Conservation (phyloP, 2,113 vertebrate genomes). For the Gambusia affinis region DNA sequence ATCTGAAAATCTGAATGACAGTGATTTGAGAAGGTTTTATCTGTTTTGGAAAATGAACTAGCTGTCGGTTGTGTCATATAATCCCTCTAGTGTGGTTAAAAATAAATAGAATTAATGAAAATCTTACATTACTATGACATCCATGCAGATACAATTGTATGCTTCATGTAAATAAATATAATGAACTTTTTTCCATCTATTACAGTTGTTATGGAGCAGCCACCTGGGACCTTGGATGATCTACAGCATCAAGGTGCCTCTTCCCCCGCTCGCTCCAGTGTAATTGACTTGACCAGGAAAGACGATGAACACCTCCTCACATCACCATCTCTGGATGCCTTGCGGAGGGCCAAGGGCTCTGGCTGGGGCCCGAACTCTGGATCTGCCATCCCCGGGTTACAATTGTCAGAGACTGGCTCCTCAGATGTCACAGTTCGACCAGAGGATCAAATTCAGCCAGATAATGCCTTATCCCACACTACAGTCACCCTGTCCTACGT, state of each 20-base stretch:
- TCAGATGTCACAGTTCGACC: constrained; percentile 52
- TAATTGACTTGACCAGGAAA: constrained; percentile 72
- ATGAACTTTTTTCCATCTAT: background rate
- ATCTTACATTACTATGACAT: too few relatives aligned
- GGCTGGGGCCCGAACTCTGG: constrained; percentile 71
- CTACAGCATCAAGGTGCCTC: constrained; percentile 80
- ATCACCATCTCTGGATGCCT: constrained; percentile 56
- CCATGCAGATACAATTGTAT: background rate
- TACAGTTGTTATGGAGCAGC: constrained; percentile 83
- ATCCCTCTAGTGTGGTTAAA: too few relatives aligned
- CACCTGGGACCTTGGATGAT: constrained; percentile 71
- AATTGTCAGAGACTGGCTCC: constrained; percentile 61
- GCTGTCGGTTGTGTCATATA: too few relatives aligned
- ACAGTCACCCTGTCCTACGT: constrained; percentile 83
- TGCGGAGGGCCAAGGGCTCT: constrained; percentile 63
- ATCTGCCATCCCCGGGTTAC: constrained; percentile 44
- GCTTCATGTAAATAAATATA: background rate
- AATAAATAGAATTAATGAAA: too few relatives aligned
- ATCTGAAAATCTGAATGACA: too few relatives aligned
- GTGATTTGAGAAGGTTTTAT: too few relatives aligned
- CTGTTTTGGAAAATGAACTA: too few relatives aligned
- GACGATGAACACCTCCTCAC: constrained; percentile 65
- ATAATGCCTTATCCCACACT: constrained; percentile 80
- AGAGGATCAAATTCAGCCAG: constrained; percentile 75
- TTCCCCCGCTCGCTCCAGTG: constrained; percentile 62